Conservation (phyloP, 2,113 vertebrate species). For the Corydoras maculifer region DNA sequence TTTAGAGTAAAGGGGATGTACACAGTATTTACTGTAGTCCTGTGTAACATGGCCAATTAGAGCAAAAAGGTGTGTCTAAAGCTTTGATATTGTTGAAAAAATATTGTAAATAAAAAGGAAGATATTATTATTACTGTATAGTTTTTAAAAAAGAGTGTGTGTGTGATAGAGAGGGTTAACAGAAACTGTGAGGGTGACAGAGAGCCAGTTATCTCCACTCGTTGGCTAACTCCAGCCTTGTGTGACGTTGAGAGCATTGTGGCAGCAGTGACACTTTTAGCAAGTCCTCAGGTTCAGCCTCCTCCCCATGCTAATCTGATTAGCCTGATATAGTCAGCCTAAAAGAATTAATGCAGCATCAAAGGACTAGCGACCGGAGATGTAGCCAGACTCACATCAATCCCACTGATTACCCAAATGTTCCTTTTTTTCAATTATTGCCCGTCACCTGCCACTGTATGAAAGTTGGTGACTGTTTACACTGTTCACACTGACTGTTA, state of each 20-base stretch:
- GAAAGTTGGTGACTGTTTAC: background rate
- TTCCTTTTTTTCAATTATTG: conserved; percentile 25
- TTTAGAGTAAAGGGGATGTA: no score
- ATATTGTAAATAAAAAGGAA: no score
- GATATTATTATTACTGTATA: no score
- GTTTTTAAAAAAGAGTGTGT: background rate
- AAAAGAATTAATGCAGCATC: conserved; percentile 54
- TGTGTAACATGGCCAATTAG: no score
- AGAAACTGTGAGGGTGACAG: background rate
- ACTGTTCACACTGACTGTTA: no score
- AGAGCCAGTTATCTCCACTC: conserved; percentile 20
- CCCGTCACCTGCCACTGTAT: conserved; percentile 42
- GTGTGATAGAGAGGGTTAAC: background rate
- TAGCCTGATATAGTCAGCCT: conserved; percentile 63
- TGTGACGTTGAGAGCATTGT: conserved; percentile 47
- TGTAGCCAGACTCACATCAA: conserved; percentile 38
- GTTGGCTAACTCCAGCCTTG: background rate
- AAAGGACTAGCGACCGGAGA: conserved; percentile 41
- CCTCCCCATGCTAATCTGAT: conserved; percentile 57
- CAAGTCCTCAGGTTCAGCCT: conserved; percentile 47
- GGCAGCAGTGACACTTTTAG: conserved; percentile 51
- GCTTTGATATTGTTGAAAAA: no score
- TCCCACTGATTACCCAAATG: conserved; percentile 26
- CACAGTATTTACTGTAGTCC: no score
- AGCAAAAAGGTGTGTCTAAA: no score